Evolutionary conservation across 2,888 invertebrate species (phyloP).

Genomic region (Hymenopus coronatus): DNA sequence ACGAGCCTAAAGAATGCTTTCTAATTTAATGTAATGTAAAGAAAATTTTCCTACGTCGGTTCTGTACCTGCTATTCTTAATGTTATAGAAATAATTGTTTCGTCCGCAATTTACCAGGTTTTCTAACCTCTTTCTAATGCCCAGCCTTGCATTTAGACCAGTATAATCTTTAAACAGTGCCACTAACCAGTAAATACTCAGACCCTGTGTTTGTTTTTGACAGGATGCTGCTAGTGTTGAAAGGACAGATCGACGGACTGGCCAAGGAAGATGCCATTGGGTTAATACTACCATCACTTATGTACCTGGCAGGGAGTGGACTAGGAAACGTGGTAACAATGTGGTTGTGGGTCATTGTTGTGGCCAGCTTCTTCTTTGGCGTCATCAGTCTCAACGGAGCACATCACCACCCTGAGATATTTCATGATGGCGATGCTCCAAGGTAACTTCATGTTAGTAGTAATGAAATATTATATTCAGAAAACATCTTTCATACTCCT

Average conservation of each 20-base stretch:
- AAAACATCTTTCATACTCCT: too few species aligned
- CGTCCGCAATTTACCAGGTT: too few species aligned
- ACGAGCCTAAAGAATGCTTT: too few species aligned
- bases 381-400: conserved; percentile 68
- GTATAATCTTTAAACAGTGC: too few species aligned
- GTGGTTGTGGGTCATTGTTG: conserved; percentile 57
- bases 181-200: too few species aligned
- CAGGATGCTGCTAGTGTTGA: neutral
- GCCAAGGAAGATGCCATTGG: conserved; percentile 30
- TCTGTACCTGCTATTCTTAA: too few species aligned
- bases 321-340: conserved; percentile 45
- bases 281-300: conserved; percentile 31
- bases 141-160: too few species aligned
- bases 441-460: conserved; percentile 43
- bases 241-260: neutral
- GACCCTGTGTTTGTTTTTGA: neutral
- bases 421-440: conserved; percentile 72
- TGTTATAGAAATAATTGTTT: too few species aligned
- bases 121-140: too few species aligned
- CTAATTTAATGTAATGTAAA: too few species aligned
- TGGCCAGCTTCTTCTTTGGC: conserved; percentile 61
- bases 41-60: too few species aligned
- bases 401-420: conserved; percentile 76
- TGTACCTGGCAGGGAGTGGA: conserved; percentile 34
- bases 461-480: too few species aligned